Conservation (phyloP, 2,888 invertebrate species). For the Clivina fossor region DNA sequence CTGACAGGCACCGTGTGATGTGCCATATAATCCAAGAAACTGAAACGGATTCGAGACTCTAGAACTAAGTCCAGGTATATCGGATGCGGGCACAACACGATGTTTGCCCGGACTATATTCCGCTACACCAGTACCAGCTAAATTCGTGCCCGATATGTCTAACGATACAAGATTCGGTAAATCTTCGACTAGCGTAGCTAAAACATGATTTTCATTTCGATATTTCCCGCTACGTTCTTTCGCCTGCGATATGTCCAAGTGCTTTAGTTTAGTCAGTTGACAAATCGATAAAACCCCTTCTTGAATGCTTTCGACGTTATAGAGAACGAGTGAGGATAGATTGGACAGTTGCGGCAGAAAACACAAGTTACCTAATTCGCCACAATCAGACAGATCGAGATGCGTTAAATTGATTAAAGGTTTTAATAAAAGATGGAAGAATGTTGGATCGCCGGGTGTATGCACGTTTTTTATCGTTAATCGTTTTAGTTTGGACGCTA, state of each 20-base stretch:
- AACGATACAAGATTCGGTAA: constrained; percentile 77
- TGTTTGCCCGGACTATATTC: constrained; percentile 53
- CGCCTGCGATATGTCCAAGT: constrained; percentile 83
- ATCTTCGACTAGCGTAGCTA: constrained; percentile 70
- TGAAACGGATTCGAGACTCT: constrained; percentile 77
- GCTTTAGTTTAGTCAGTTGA: constrained; percentile 60
- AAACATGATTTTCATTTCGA: constrained; percentile 70
- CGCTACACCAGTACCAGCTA: constrained; percentile 83
- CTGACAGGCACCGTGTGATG: constrained; percentile 85
- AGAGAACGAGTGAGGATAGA: constrained; percentile 74
- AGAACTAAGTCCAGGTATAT: constrained; percentile 84
- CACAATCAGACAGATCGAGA: constrained; percentile 72
- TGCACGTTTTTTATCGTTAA: constrained; percentile 61
- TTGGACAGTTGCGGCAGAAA: constrained; percentile 67
- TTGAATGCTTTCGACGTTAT: constrained; percentile 73
- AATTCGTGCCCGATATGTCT: constrained; percentile 95
- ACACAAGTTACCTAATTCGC: constrained; percentile 64
- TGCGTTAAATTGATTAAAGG: constrained; percentile 65
- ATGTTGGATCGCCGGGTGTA: constrained; percentile 53
- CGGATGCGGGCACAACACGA: constrained; percentile 58
- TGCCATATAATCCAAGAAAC: constrained; percentile 90
- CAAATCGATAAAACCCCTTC: constrained; percentile 65
- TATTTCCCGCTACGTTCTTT: constrained; percentile 70
- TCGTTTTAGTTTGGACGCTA: constrained; percentile 61
- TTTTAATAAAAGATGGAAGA: constrained; percentile 60